phyloP scores from a whole-genome alignment of 2,113 vertebrate genomes.

The Anthoscopus minutus region DNA sequence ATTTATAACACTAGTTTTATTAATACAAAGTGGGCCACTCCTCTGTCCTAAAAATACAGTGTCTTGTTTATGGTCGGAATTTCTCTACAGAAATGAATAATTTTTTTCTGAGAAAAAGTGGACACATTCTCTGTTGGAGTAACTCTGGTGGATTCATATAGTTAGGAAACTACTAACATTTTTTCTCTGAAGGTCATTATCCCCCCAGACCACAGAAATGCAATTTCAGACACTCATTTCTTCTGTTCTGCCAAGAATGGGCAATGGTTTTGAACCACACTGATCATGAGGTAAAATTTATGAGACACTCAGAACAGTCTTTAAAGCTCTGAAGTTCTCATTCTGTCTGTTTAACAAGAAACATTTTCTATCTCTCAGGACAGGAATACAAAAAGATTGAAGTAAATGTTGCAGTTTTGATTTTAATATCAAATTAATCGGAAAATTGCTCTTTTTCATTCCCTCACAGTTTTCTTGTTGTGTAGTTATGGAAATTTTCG shows the following conservation, averaged over 20 bases:
- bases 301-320: neutral
- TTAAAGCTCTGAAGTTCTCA: neutral
- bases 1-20: neutral
- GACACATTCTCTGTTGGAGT: neutral
- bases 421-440: neutral
- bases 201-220: neutral
- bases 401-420: neutral
- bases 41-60: neutral
- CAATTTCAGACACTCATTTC: neutral
- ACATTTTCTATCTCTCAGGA: neutral
- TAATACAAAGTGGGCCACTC: neutral
- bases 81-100: neutral
- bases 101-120: neutral
- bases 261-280: neutral
- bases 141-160: neutral
- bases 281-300: neutral
- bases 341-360: neutral
- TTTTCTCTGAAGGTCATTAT: neutral
- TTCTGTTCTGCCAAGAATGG: neutral
- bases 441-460: neutral
- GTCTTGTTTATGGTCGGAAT: neutral
- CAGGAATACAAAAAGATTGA: neutral
- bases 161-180: neutral
- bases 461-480: neutral
- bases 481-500: neutral